phyloP scores from a whole-genome alignment of 2,888 invertebrate genomes.

The Cosmopolites sordidus region DNA sequence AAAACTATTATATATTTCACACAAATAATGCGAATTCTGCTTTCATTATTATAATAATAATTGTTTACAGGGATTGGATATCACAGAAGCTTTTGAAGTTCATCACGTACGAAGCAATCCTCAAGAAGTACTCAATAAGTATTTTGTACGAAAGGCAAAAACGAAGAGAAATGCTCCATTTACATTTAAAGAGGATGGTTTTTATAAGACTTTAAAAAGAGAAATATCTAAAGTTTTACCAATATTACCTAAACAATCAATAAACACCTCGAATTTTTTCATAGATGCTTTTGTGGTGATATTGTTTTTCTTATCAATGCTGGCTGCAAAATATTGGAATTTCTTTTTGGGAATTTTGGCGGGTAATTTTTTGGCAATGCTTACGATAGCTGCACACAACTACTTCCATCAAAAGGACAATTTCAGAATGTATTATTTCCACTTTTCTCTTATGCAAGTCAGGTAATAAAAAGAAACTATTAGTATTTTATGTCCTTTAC shows the following conservation, averaged over 20 bases:
- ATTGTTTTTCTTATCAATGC: constrained; percentile 36
- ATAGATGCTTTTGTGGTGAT: constrained; percentile 45
- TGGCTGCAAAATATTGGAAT: constrained; percentile 41
- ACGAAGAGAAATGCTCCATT: constrained; percentile 65
- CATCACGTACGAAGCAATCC: constrained; percentile 60
- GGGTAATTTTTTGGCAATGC: constrained; percentile 57
- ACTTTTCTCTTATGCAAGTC: constrained; percentile 63
- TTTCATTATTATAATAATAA: neutral
- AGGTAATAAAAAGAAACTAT: too few species aligned
- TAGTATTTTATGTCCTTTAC: too few species aligned
- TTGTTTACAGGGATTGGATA: constrained; percentile 65
- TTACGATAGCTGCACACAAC: constrained; percentile 65
- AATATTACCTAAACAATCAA: constrained; percentile 49
- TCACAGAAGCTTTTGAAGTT: constrained; percentile 74
- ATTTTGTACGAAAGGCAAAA: constrained; percentile 60
- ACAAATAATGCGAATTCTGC: too few species aligned
- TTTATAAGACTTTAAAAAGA: constrained; percentile 66
- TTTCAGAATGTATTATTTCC: constrained; percentile 75
- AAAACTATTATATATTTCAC: too few species aligned
- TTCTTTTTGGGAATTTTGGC: constrained; percentile 50
- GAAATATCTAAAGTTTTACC: constrained; percentile 50
- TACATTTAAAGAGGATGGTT: constrained; percentile 69
- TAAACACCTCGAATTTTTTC: constrained; percentile 44
- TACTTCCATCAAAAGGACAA: constrained; percentile 72
- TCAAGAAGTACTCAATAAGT: constrained; percentile 60